These are phyloP conservation scores for Tenthredo scrophulariae DNA, from an alignment of 2,888 invertebrate genomes.

Conservation along the genomic window DNA sequence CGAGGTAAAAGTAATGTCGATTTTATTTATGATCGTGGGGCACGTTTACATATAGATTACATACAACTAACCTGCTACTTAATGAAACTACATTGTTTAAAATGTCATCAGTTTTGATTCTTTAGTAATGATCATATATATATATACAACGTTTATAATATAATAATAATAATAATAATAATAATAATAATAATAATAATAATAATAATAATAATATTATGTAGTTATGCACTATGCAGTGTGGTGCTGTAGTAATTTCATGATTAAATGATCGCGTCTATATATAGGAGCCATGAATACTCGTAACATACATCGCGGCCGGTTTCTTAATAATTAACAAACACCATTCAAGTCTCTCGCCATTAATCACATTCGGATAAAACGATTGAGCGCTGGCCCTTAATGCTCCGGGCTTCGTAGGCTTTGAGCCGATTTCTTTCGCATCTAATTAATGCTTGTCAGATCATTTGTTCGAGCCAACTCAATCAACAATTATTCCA, in stretches of 20 bases:
- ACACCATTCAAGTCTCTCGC: conserved; percentile 29
- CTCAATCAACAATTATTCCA: conserved; percentile 29
- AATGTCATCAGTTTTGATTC: conserved; percentile 68
- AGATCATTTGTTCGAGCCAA: conserved; percentile 7
- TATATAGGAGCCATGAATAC: not conserved
- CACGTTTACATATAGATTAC: conserved; percentile 76
- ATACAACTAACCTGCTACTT: conserved; percentile 72
- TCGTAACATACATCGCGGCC: conserved; percentile 18
- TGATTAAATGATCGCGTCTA: conserved; percentile 32
- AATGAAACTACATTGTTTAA: conserved; percentile 68
- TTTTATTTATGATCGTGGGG: conserved; percentile 73
- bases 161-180: conserved; percentile 60
- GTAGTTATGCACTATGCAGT: conserved; percentile 28
- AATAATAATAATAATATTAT: conserved; percentile 49
- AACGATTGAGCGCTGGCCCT: conserved; percentile 1
- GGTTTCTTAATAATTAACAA: conserved; percentile 32
- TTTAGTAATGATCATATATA: conserved; percentile 66
- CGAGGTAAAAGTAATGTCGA: conserved; percentile 70
- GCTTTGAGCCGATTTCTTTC: conserved; percentile 8
- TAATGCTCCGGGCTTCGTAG: conserved; percentile 9
- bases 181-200: conserved; percentile 54
- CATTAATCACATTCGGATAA: conserved; percentile 35
- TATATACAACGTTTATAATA: conserved; percentile 73
- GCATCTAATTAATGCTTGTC: conserved; percentile 29
- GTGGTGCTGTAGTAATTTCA: conserved; percentile 38